Evolutionary conservation across 2,797 vertebrate species (phyloP).

Genomic region (Danio jaintianensis): DNA sequence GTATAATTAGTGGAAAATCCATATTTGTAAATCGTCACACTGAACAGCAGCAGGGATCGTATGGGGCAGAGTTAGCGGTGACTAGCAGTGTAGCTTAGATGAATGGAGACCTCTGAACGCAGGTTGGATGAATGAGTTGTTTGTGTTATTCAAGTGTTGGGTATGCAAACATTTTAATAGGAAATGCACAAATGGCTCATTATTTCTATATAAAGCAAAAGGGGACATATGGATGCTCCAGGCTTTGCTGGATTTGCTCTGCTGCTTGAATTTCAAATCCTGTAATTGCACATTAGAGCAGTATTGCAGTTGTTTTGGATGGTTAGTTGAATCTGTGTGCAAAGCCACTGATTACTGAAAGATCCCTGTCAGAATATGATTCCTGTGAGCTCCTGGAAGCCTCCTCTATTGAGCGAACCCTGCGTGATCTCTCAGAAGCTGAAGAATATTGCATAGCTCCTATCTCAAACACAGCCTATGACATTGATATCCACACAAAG

Average conservation of each 20-base stretch:
- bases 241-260: conserved; percentile 35
- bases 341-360: conserved; percentile 39
- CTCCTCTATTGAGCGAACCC: conserved; percentile 30
- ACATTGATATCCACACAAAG: conserved; percentile 50
- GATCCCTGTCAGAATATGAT: conserved; percentile 46
- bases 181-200: conserved; percentile 35
- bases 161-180: conserved; percentile 24
- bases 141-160: conserved; percentile 2
- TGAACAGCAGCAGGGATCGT: conserved; percentile 13
- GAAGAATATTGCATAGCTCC: conserved; percentile 40
- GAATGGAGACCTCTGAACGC: conserved; percentile 11
- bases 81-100: not conserved
- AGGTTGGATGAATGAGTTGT: conserved; percentile 4
- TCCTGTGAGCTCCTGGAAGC: conserved; percentile 28
- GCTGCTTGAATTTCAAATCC: conserved; percentile 32
- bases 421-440: conserved; percentile 38
- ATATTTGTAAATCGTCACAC: conserved; percentile 43
- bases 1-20: conserved; percentile 37
- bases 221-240: conserved; percentile 11
- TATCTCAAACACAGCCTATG: conserved; percentile 37
- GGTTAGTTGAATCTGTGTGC: conserved; percentile 21
- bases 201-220: conserved; percentile 11
- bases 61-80: not conserved
- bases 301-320: conserved; percentile 8
- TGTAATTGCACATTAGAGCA: conserved; percentile 27